Base-by-base conservation (phyloP, 2,888 invertebrate species). In the Drosophila meridiana region DNA sequence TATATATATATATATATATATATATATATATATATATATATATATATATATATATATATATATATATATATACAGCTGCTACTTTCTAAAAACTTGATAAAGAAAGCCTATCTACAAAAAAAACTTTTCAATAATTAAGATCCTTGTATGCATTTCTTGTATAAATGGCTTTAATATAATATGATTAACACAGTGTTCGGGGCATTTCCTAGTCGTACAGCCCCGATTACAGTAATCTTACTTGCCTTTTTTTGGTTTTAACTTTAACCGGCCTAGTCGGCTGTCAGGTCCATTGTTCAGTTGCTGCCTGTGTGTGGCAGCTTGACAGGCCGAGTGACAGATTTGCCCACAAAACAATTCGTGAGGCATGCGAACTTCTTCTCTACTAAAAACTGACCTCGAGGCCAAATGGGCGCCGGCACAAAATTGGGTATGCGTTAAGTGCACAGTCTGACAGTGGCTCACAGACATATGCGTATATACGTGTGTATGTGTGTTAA, bases 291-390 rank as follows among this genome's bases (percentile, higher is more conserved):
- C 66, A 65, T 66, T 73, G 58, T 62, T 73, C 61, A 55, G 57
- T 59, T 59, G 65, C 36, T 61, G 65, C 11, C 75, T 64, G 68
- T 71, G 70, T 64, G 68, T 73, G 78, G 81, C 78, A 80, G 80
- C 57, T 67, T 69, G 82, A 85, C 86, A 85, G 86, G 66, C 63
- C 73, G 80, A 85, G 86, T 85, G 83, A 83, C 87, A 83, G 83
- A 78, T 83, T 87, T 78, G 84, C 67, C 84, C 78, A 84, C 82
- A 87, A 78, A 83, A 83, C 83, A 79, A 72, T 87, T 76, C 75
- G 76, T 87, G 76, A 69, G 72, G 66, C 86, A 85, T 73, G 68
- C 68, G 38, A 74, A 74, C 73, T 72, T 65, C 58, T 73, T 76
- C 73, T 73, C 80, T 74, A 7, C 52, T 52, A 26, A 73, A 80